A percentile compares a stretch with the other conserved stretches of the same genome.
Evolutionary conservation across 2,797 vertebrate species (phyloP).

Genomic region (Graptemys geographica): DNA sequence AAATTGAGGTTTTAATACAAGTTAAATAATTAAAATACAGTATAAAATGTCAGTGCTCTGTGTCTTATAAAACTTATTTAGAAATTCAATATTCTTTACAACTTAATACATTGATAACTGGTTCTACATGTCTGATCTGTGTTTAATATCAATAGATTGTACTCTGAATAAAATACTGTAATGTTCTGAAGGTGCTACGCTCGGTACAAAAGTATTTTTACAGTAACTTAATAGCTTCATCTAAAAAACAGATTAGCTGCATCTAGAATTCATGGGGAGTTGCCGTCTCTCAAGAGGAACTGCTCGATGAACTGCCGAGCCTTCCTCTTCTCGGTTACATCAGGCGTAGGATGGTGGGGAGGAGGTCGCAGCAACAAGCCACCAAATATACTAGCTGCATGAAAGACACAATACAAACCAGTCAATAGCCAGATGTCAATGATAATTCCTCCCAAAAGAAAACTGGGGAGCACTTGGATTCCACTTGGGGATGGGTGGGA

Average conservation of each 20-base stretch:
- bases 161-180: slow-evolving; percentile 32
- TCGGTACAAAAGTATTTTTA: slow-evolving; percentile 58
- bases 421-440: rapidly evolving
- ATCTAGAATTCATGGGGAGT: slow-evolving; percentile 53
- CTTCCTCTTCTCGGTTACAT: slow-evolving; percentile 89
- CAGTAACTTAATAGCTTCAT: background rate
- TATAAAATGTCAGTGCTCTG: background rate
- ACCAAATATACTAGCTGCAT: slow-evolving; percentile 90
- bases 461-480: rapidly evolving
- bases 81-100: background rate
- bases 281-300: slow-evolving; percentile 82
- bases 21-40: slow-evolving; percentile 49
- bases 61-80: background rate
- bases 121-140: background rate
- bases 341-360: slow-evolving; percentile 76
- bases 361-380: slow-evolving; percentile 89
- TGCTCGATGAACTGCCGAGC: slow-evolving; percentile 92
- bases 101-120: background rate
- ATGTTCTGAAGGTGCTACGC: background rate
- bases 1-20: background rate
- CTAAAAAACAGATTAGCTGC: background rate
- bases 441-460: background rate
- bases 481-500: background rate
- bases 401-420: background rate
- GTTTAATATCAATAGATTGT: background rate